Conservation (phyloP, 2,113 vertebrate genomes). For the Lontra canadensis region DNA sequence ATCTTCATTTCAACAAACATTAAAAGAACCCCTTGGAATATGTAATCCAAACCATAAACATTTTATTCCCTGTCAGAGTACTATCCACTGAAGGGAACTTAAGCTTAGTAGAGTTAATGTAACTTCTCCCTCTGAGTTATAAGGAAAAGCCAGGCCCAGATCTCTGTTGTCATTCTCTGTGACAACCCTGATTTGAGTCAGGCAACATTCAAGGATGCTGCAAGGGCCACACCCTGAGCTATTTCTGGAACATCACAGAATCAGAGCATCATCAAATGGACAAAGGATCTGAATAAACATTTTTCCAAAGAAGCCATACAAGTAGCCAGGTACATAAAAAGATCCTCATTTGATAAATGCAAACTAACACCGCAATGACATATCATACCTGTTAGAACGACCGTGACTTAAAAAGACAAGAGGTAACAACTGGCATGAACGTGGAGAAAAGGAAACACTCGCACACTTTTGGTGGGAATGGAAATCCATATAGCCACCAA, state of each 20-base stretch:
- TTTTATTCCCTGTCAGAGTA: background rate
- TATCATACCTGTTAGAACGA: background rate
- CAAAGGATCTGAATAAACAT: background rate
- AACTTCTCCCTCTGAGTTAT: background rate
- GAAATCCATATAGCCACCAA: background rate
- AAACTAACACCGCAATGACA: background rate
- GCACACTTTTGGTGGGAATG: background rate
- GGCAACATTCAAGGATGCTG: background rate
- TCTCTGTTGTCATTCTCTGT: background rate
- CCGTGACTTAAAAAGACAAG: background rate
- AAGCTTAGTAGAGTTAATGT: background rate
- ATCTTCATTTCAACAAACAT: background rate
- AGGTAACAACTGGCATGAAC: background rate
- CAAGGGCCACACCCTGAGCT: background rate
- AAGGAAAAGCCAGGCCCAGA: background rate
- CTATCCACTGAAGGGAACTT: background rate
- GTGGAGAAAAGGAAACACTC: background rate
- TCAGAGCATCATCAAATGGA: background rate
- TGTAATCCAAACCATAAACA: background rate
- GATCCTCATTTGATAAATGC: background rate
- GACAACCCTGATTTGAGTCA: background rate
- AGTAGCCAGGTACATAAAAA: background rate
- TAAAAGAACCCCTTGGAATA: background rate
- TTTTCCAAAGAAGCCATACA: background rate
- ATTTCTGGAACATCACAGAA: background rate